Conservation (phyloP, 2,797 vertebrate genomes). For the Chaunax sp. region DNA sequence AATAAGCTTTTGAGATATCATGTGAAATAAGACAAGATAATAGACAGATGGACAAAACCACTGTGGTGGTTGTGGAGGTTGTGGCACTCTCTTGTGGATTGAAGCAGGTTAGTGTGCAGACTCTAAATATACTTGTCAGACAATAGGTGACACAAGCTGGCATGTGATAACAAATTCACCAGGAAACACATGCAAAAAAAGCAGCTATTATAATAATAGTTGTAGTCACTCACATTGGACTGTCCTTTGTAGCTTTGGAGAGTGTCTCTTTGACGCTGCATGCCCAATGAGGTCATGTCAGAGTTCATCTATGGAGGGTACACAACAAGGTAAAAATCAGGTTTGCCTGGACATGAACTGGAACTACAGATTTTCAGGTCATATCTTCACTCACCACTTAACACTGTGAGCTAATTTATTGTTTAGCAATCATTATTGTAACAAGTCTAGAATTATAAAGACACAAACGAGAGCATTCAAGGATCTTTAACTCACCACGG, state of each 20-base stretch:
- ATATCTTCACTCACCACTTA: not conserved
- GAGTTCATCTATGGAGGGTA: conserved; percentile 14
- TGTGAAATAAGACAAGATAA: too few relatives aligned
- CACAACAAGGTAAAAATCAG: too few relatives aligned
- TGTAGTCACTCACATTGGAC: conserved; percentile 37
- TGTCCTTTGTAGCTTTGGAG: not conserved
- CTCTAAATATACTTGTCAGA: too few relatives aligned
- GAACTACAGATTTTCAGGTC: too few relatives aligned
- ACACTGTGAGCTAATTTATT: not conserved
- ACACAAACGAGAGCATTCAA: not conserved
- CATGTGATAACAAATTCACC: not conserved
- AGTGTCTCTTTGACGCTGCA: not conserved
- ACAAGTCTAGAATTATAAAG: not conserved
- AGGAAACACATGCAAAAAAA: not conserved
- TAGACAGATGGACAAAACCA: too few relatives aligned
- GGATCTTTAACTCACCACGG: conserved; percentile 17
- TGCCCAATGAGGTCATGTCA: not conserved
- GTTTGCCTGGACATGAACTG: too few relatives aligned
- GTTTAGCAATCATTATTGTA: not conserved
- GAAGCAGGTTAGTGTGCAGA: not conserved
- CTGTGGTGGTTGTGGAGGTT: not conserved
- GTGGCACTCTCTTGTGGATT: conserved; percentile 29
- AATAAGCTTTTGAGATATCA: too few relatives aligned
- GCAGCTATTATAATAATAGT: too few relatives aligned
- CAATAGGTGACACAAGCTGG: too few relatives aligned